Conservation (phyloP, 30 jellyfish, hydroid and myxozoan genomes). For the Hydractinia symbiolongicarpus region DNA sequence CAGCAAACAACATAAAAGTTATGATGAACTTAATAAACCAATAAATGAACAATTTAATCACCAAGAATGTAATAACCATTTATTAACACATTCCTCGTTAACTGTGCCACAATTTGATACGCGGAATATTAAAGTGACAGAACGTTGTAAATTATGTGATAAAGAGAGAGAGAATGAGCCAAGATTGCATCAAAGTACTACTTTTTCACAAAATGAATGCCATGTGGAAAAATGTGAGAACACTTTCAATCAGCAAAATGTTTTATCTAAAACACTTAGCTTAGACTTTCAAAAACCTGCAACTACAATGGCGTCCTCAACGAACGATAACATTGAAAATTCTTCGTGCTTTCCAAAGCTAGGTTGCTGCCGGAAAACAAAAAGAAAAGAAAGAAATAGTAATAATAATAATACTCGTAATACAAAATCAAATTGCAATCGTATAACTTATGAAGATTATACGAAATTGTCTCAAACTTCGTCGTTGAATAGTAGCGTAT, state of each 20-base stretch:
- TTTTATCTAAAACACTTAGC: neutral
- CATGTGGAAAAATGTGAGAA: neutral
- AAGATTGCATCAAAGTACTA: neutral
- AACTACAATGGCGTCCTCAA: neutral
- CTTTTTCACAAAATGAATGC: neutral
- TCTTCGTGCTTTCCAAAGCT: constrained; percentile 3
- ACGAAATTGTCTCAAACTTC: neutral
- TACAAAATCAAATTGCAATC: no score
- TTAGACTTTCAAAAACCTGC: neutral
- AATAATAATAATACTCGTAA: neutral
- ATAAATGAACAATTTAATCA: no score
- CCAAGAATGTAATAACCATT: no score
- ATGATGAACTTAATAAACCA: neutral
- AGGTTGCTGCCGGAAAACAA: constrained; percentile 3
- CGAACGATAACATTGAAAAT: neutral
- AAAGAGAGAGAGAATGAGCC: neutral
- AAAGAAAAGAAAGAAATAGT: neutral
- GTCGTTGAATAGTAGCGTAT: constrained; percentile 7
- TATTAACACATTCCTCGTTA: no score
- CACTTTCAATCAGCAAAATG: neutral
- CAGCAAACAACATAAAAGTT: neutral
- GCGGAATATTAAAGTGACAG: neutral
- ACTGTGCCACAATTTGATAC: neutral
- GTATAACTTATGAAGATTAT: neutral
- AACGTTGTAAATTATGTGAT: neutral